These are phyloP conservation scores for Rhabditoides inermis DNA, from an alignment of 2,888 invertebrate genomes.

Conservation along the genomic window DNA sequence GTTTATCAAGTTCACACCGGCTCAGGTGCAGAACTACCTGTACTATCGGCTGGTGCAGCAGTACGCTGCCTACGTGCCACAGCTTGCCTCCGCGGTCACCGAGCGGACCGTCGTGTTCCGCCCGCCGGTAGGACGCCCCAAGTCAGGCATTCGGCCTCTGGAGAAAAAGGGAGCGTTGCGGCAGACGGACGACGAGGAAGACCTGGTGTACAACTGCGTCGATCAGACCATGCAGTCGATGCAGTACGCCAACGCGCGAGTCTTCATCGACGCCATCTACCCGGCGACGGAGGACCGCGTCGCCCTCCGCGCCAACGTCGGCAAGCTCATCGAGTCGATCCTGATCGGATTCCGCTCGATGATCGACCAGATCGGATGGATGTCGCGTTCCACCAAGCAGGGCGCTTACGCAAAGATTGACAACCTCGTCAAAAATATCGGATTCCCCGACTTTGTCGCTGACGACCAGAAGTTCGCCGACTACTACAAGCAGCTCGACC, in stretches of 20 bases:
- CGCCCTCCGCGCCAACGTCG: conserved; percentile 28
- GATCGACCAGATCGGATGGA: conserved; percentile 46
- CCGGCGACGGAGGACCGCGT: conserved; percentile 15
- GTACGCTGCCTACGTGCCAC: conserved; percentile 21
- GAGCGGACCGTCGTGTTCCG: neutral
- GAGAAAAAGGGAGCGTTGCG: too few relatives aligned
- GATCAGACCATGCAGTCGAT: too few relatives aligned
- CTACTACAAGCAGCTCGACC: conserved; percentile 27
- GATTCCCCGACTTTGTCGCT: conserved; percentile 39
- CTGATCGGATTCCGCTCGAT: conserved; percentile 34
- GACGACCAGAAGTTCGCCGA: conserved; percentile 24
- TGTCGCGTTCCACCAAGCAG: conserved; percentile 33
- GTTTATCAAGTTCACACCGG: conserved; percentile 6
- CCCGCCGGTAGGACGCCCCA: neutral
- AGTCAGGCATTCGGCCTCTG: too few relatives aligned
- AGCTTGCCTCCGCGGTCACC: conserved; percentile 12
- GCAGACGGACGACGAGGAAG: too few relatives aligned
- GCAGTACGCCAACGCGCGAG: conserved; percentile 40
- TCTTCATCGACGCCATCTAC: conserved; percentile 39
- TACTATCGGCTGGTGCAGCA: conserved; percentile 26
- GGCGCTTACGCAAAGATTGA: conserved; percentile 42
- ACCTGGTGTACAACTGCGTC: too few relatives aligned
- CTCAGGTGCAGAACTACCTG: conserved; percentile 26
- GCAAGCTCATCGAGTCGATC: neutral
- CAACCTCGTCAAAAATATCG: conserved; percentile 42